Conservation (phyloP, 1,140 invertebrate genomes). For the silkworm (Bombyx mori) region DNA sequence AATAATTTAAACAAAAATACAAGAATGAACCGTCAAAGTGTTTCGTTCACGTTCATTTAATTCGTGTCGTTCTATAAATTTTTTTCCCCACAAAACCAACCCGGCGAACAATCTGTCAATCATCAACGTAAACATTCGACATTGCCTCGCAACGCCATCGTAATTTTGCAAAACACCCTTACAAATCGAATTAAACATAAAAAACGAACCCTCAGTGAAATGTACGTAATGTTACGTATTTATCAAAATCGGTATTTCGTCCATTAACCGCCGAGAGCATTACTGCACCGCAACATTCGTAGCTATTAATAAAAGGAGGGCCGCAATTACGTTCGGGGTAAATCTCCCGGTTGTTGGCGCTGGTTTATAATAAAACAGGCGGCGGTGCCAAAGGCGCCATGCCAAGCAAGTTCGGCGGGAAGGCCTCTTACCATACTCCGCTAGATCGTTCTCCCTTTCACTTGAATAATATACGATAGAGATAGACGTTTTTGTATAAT, state of each 20-base stretch:
- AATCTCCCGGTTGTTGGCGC: conserved; percentile 32
- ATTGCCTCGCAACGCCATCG: too few species aligned
- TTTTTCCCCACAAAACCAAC: too few species aligned
- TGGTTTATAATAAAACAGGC: conserved; percentile 29
- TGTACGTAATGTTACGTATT: conserved; percentile 19
- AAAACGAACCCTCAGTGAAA: too few species aligned
- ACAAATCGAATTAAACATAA: too few species aligned
- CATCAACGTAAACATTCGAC: too few species aligned
- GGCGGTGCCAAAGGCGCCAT: conserved; percentile 26
- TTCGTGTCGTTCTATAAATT: too few species aligned
- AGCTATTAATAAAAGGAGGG: conserved; percentile 29
- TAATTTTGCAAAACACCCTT: too few species aligned
- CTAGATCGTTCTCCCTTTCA: conserved; percentile 3
- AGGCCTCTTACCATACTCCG: not conserved
- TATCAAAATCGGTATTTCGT: conserved; percentile 24
- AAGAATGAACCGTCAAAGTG: too few species aligned
- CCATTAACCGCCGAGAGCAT: conserved; percentile 29
- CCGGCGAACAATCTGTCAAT: too few species aligned
- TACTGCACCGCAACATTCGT: conserved; percentile 27
- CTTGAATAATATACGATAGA: too few species aligned
- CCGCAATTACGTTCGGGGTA: conserved; percentile 32
- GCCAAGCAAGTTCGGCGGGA: conserved; percentile 30
- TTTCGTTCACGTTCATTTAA: too few species aligned
- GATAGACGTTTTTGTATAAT: not conserved
- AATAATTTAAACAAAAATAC: too few species aligned